Evolutionary conservation across 2,113 vertebrate genomes (phyloP).

Genomic region (Piliocolobus tephrosceles): DNA sequence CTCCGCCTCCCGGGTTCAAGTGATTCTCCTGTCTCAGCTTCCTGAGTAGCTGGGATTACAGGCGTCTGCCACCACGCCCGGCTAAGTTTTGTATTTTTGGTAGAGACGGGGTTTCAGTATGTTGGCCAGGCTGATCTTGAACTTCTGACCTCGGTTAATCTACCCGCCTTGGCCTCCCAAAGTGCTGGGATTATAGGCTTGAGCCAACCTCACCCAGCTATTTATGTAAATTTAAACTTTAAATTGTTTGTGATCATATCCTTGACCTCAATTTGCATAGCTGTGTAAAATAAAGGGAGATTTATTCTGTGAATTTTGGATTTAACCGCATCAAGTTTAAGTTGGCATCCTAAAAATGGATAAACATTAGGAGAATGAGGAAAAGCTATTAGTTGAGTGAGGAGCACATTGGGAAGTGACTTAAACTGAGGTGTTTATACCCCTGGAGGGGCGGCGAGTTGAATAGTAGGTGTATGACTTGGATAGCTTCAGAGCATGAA

Average conservation of each 20-base stretch:
- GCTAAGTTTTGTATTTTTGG: too few species aligned
- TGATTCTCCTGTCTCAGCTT: too few species aligned
- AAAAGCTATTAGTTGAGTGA: background rate
- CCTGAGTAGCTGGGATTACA: too few species aligned
- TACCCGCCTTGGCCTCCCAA: too few species aligned
- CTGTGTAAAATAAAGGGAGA: background rate
- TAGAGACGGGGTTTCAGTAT: too few species aligned
- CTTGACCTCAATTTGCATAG: background rate
- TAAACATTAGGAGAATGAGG: background rate
- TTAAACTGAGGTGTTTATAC: background rate
- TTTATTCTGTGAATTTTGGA: background rate
- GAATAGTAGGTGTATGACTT: background rate
- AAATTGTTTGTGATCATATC: background rate
- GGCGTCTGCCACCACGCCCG: too few species aligned
- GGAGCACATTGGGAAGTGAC: background rate
- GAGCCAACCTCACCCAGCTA: too few species aligned
- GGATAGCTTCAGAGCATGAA: background rate
- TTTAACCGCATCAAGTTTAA: background rate
- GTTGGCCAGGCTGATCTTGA: too few species aligned
- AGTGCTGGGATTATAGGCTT: too few species aligned
- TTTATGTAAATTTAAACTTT: background rate
- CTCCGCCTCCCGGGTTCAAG: too few species aligned
- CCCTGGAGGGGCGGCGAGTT: background rate
- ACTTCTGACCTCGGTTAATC: too few species aligned
- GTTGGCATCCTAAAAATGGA: background rate